Evolutionary conservation across 2,797 vertebrate species (phyloP).

Genomic region (Hirundo rustica): DNA sequence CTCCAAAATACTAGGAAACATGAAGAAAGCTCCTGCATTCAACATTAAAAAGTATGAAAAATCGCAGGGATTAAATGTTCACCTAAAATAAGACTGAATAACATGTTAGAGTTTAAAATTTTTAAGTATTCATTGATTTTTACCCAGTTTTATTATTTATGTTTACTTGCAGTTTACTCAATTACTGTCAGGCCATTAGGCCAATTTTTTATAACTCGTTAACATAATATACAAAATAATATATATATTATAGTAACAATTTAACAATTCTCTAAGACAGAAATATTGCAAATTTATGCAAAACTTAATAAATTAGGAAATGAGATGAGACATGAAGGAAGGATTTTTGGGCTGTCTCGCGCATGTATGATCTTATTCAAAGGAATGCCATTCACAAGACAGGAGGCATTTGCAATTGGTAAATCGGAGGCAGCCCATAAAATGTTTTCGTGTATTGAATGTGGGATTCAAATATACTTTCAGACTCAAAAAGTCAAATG

Average conservation of each 20-base stretch:
- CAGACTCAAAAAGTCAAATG: neutral
- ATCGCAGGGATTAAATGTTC: neutral
- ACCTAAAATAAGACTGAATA: neutral
- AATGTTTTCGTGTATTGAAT: neutral
- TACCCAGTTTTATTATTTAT: neutral
- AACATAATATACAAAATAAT: neutral
- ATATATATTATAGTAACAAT: neutral
- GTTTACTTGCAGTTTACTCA: neutral
- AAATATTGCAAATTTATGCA: neutral
- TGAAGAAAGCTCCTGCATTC: neutral
- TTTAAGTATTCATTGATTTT: neutral
- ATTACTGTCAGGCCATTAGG: neutral
- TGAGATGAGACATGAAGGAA: rapidly evolving
- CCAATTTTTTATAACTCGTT: neutral
- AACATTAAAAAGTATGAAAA: neutral
- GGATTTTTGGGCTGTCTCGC: neutral
- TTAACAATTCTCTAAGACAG: neutral
- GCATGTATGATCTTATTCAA: neutral
- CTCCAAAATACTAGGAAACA: neutral
- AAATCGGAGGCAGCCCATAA: neutral
- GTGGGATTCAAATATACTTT: neutral
- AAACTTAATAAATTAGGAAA: neutral
- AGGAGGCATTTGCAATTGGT: neutral
- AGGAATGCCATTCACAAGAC: neutral
- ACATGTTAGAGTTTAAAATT: neutral